These are phyloP conservation scores for Macaca nemestrina DNA, from an alignment of 2,113 vertebrate genomes.

Conservation along the genomic window DNA sequence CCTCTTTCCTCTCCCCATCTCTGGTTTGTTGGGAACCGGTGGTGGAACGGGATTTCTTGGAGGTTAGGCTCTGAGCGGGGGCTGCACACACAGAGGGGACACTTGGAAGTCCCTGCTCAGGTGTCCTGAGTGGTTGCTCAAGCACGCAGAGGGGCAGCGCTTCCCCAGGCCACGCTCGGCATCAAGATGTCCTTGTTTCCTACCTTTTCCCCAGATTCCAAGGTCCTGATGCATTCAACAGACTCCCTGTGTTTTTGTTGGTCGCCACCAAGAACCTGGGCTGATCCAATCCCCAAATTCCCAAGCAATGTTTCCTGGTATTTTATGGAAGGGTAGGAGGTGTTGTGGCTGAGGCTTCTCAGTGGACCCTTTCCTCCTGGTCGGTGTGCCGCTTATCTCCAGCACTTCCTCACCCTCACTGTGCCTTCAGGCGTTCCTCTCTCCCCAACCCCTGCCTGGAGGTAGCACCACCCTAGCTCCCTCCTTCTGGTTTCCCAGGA, in stretches of 20 bases:
- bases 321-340: background rate
- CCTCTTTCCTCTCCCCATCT: fast-evolving
- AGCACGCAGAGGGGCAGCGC: background rate
- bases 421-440: background rate
- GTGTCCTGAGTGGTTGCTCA: fast-evolving
- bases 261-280: background rate
- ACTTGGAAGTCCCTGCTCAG: background rate
- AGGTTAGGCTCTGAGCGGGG: background rate
- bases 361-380: background rate
- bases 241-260: background rate
- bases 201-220: background rate
- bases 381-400: too few species aligned
- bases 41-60: background rate
- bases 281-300: background rate
- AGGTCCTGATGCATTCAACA: background rate
- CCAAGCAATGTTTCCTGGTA: background rate
- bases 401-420: background rate
- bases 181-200: background rate
- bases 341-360: background rate
- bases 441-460: background rate
- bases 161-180: background rate
- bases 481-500: background rate
- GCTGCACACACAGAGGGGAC: background rate
- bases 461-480: background rate
- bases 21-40: too few species aligned